Percentiles rank a stretch among this genome's conserved stretches.
Evolutionary conservation across 2,113 vertebrate species (phyloP).

Genomic region (Setophaga petechia): DNA sequence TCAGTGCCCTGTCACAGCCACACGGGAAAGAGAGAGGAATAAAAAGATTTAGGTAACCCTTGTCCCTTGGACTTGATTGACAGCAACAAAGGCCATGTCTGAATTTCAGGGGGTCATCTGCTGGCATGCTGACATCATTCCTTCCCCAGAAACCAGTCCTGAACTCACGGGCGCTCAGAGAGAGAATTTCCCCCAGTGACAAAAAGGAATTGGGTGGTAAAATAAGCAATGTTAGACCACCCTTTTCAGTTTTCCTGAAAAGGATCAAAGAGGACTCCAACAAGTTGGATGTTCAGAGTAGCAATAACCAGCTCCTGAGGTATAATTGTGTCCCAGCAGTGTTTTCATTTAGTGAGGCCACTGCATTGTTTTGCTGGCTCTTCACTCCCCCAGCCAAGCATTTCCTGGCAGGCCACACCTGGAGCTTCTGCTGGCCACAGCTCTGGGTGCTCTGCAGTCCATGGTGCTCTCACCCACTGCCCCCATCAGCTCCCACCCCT

Average conservation of each 20-base stretch:
- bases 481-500: not conserved
- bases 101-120: not conserved
- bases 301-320: not conserved
- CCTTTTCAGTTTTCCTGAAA: not conserved
- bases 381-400: not conserved
- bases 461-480: rapidly evolving
- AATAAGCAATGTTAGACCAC: not conserved
- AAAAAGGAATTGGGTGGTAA: not conserved
- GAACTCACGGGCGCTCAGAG: not conserved
- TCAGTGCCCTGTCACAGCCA: not conserved
- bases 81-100: not conserved
- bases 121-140: not conserved
- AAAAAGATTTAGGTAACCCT: not conserved
- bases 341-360: not conserved
- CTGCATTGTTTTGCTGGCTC: not conserved
- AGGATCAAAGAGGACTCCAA: not conserved
- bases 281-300: not conserved
- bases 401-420: not conserved
- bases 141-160: not conserved
- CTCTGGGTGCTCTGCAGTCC: not conserved
- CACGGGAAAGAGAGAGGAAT: not conserved
- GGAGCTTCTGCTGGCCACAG: not conserved
- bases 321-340: not conserved
- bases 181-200: not conserved
- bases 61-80: not conserved